phyloP scores from a whole-genome alignment of 2,797 vertebrate species.

The Agapornis canus region DNA sequence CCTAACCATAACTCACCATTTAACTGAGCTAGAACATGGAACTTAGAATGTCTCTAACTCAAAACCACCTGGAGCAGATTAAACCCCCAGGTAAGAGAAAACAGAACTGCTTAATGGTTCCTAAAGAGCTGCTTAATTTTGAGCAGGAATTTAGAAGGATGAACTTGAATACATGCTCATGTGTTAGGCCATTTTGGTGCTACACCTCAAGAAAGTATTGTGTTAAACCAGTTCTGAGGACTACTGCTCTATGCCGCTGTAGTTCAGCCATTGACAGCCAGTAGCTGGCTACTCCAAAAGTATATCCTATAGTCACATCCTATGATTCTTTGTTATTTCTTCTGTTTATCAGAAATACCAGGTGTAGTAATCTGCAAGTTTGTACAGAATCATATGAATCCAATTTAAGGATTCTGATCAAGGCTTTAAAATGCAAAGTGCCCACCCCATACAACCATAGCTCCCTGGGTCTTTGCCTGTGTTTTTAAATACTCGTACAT shows the following conservation, averaged over 20 bases:
- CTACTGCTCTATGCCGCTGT: not conserved
- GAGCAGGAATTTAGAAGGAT: not conserved
- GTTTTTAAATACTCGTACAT: not conserved
- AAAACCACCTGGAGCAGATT: not conserved
- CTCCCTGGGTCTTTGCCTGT: not conserved
- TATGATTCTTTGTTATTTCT: not conserved
- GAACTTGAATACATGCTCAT: not conserved
- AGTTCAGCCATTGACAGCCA: fast-evolving
- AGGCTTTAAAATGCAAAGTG: not conserved
- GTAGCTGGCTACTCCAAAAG: not conserved
- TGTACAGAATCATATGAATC: not conserved
- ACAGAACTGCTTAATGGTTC: not conserved
- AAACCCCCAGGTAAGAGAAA: not conserved
- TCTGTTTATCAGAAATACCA: not conserved
- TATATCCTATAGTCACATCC: not conserved
- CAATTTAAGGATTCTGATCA: not conserved
- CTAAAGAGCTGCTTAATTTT: not conserved
- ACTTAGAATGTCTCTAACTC: not conserved
- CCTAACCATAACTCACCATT: not conserved
- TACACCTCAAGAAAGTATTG: not conserved
- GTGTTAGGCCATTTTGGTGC: not conserved
- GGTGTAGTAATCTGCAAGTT: not conserved
- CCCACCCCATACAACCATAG: not conserved
- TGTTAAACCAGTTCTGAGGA: not conserved
- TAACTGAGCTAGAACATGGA: not conserved